phyloP scores from a whole-genome alignment of 1,140 invertebrate genomes.

The Teleogryllus occipitalis region DNA sequence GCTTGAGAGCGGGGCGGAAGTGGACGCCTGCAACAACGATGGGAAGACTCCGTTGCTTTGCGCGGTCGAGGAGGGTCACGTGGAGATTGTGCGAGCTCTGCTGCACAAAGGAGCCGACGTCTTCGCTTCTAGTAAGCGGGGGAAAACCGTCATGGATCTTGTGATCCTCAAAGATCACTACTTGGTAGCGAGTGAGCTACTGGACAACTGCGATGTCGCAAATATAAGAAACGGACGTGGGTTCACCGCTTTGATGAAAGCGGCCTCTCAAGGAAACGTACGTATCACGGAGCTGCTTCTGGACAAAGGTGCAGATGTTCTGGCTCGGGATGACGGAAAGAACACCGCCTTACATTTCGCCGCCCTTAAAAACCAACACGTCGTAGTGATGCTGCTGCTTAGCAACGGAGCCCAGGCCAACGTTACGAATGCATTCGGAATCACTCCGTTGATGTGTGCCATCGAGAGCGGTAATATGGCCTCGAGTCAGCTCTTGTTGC shows the following conservation, averaged over 20 bases:
- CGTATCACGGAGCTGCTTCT: neutral
- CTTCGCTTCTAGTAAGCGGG: neutral
- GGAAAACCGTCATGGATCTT: neutral
- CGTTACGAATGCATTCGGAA: neutral
- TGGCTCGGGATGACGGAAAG: neutral
- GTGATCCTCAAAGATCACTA: neutral
- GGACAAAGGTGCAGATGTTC: neutral
- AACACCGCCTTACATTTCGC: neutral
- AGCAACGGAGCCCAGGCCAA: neutral
- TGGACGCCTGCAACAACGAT: neutral
- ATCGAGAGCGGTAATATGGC: neutral
- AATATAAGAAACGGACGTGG: neutral
- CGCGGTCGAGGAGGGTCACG: neutral
- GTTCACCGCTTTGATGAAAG: neutral
- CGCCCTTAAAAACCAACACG: neutral
- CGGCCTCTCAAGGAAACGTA: neutral
- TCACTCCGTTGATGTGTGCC: neutral
- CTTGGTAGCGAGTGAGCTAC: neutral
- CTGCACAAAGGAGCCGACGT: neutral
- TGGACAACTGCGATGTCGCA: slow-evolving; percentile 7
- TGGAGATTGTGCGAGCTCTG: slow-evolving; percentile 5
- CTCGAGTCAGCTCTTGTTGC: neutral
- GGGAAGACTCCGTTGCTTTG: neutral
- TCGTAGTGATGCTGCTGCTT: slow-evolving; percentile 8
- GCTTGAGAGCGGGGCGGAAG: slow-evolving; percentile 14